Evolutionary conservation across 2,113 vertebrate genomes (phyloP).

Genomic region (Vulpes vulpes): DNA sequence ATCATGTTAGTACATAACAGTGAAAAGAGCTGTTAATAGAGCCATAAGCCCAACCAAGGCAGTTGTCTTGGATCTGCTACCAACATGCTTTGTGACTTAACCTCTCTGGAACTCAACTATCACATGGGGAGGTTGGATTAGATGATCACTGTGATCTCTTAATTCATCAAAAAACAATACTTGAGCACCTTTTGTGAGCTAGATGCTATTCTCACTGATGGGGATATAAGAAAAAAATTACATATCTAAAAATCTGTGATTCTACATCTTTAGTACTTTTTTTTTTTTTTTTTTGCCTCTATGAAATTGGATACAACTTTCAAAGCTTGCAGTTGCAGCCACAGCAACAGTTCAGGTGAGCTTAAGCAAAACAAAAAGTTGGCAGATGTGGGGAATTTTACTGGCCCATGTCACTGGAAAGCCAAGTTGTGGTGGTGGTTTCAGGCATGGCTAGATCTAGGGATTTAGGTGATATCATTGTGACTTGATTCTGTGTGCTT

Average conservation of each 20-base stretch:
- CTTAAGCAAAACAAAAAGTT: background rate
- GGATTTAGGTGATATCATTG: constrained; percentile 5
- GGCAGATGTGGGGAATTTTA: background rate
- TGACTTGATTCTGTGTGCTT: background rate
- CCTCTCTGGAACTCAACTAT: background rate
- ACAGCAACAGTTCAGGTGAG: background rate
- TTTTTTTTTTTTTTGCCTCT: background rate
- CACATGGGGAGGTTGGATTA: background rate
- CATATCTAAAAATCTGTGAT: background rate
- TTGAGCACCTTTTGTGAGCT: background rate
- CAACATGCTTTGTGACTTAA: constrained; percentile 5
- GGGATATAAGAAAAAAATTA: background rate
- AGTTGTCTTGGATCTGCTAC: background rate
- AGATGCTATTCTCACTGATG: background rate
- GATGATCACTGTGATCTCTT: background rate
- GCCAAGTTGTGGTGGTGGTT: constrained; percentile 1
- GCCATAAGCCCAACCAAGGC: background rate
- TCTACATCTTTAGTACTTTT: background rate
- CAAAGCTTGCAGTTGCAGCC: background rate
- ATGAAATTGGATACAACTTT: constrained; percentile 16
- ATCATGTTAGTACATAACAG: background rate
- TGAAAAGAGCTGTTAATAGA: background rate
- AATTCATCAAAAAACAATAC: background rate
- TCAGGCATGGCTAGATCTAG: background rate
- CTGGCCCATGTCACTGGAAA: background rate